Evolutionary conservation across 2,797 vertebrate genomes (phyloP), one percentile per base, ranked within the genome.

Genomic region (Dallia pectoralis): DNA sequence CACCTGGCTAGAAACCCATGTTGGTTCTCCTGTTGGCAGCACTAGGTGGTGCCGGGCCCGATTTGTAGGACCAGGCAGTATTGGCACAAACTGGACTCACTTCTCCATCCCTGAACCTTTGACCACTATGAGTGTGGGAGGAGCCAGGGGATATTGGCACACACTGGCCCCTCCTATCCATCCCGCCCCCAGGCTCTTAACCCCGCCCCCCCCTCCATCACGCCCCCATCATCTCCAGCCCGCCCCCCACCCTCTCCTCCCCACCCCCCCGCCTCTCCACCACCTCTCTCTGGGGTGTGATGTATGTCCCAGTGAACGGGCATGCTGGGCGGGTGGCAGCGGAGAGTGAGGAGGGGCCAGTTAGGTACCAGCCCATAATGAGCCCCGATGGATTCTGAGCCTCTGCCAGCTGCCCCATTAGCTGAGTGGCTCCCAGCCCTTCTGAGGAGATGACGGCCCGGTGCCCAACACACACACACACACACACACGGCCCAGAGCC

Each of bases 351-450:
- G 29, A 33, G 51, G 19, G 70, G 69, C 73, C 72, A 68, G 81
- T 80, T 83, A 75, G 78, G 84, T 49, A 40, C 12, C 66, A 59
- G 81, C 81, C 80, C 75, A 80, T 90, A 91, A 88, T 81, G 88
- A 91, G 81, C 81, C 83, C 89, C 89, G 87, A 89, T 91, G 86
- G 85, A 89, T 91, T 89, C 84, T 87, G 89, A 91, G 80, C 78
- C 82, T 30, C 71, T 91, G 92, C 92, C 92, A 94, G 89, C 87
- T 86, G 86, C 78, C 84, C 89, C 90, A 93, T 93, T 94, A 93
- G 89, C 84, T 91, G 91, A 93, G 91, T 93, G 89, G 85, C 87
- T 89, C 87, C 74, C 40, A 81, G 70, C 71, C 76, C 80, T 76
- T 22, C 53, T 59, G 53, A 59, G 22, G 53, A 59, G 79, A 16